Percentiles rank a stretch among this genome's conserved stretches.
Conservation (phyloP, 2,113 vertebrate genomes). For the Oreamnos americanus region DNA sequence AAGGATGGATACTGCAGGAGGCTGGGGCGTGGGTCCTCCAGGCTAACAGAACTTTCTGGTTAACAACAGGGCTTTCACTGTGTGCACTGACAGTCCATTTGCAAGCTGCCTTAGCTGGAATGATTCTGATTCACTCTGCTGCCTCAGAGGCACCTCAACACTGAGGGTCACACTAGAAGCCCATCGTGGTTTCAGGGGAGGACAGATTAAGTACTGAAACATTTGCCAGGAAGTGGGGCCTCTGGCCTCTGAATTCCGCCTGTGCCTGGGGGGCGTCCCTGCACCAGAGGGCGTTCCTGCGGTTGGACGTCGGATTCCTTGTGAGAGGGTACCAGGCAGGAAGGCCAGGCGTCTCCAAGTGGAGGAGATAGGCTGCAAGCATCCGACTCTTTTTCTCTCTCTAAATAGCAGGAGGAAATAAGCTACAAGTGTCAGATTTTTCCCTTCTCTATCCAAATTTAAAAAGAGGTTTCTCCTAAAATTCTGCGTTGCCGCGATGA, state of each 20-base stretch:
- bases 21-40: fast-evolving
- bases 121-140: not conserved
- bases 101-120: not conserved
- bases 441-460: not conserved
- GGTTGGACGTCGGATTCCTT: not conserved
- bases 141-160: not conserved
- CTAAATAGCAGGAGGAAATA: not conserved
- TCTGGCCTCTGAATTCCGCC: not conserved
- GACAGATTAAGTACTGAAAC: not conserved
- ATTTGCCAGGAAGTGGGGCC: not conserved
- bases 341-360: not conserved
- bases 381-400: not conserved
- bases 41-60: not conserved
- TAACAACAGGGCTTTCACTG: not conserved
- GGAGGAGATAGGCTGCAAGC: not conserved
- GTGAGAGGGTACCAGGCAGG: not conserved
- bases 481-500: not conserved
- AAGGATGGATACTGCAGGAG: not conserved
- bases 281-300: not conserved
- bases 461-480: not conserved
- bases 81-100: not conserved
- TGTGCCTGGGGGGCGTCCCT: not conserved
- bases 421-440: not conserved
- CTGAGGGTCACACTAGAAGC: not conserved
- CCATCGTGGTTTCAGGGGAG: not conserved